Evolutionary conservation across 2,888 invertebrate genomes (phyloP).

Genomic region (Hoplodrina ambigua): DNA sequence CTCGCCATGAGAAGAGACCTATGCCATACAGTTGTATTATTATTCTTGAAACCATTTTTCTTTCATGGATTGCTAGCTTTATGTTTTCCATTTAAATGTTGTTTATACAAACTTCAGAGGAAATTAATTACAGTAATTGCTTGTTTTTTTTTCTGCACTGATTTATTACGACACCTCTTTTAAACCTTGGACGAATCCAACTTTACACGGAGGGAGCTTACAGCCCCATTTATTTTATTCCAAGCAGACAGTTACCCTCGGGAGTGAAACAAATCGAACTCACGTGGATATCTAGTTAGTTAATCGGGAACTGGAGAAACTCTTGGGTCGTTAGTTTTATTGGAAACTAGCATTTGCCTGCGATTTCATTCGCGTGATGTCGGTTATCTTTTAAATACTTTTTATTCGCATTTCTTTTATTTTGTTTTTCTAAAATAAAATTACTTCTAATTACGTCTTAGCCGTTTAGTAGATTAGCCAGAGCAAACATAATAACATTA

Average conservation of each 20-base stretch:
- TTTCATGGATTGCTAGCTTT: neutral
- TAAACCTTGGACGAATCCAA: slow-evolving; percentile 34
- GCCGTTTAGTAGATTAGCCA: too few species aligned
- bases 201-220: slow-evolving; percentile 35
- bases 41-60: neutral
- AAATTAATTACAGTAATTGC: slow-evolving; percentile 36
- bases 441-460: too few species aligned
- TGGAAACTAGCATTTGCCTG: neutral
- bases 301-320: slow-evolving; percentile 45
- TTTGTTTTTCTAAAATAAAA: too few species aligned
- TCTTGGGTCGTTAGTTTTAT: slow-evolving; percentile 25
- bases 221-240: slow-evolving; percentile 54
- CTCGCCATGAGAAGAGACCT: too few species aligned
- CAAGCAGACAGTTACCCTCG: slow-evolving; percentile 47
- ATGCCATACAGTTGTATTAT: too few species aligned
- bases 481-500: too few species aligned
- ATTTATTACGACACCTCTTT: slow-evolving; percentile 32
- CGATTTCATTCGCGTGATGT: too few species aligned
- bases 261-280: slow-evolving; percentile 48
- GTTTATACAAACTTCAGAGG: neutral
- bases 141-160: slow-evolving; percentile 32
- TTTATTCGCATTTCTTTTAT: too few species aligned
- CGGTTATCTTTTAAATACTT: too few species aligned
- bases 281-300: slow-evolving; percentile 49
- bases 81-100: slow-evolving; percentile 25